Evolutionary conservation across 2,113 vertebrate genomes (phyloP).

Genomic region (Peucedramus taeniatus): DNA sequence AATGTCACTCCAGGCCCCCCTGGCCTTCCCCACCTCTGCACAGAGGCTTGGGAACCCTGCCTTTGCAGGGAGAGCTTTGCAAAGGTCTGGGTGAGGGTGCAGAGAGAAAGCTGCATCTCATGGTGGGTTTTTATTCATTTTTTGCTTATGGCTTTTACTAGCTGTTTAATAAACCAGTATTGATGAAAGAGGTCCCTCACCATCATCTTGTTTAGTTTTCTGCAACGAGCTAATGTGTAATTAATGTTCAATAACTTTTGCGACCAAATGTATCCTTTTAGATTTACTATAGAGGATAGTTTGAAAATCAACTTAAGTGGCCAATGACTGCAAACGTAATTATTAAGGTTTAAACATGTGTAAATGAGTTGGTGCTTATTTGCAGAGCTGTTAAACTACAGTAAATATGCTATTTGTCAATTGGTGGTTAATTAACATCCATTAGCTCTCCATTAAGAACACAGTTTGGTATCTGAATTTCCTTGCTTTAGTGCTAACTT

Average conservation of each 20-base stretch:
- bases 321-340: slow-evolving; percentile 52
- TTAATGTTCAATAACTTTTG: slow-evolving; percentile 49
- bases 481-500: slow-evolving; percentile 8
- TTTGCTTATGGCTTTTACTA: background rate
- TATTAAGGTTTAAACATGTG: slow-evolving; percentile 66
- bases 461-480: slow-evolving; percentile 38
- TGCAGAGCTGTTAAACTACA: slow-evolving; percentile 48
- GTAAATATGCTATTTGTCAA: slow-evolving; percentile 62
- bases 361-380: slow-evolving; percentile 57
- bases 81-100: background rate
- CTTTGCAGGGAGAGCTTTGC: background rate
- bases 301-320: slow-evolving; percentile 39
- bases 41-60: background rate
- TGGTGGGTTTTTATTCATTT: background rate
- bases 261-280: slow-evolving; percentile 45
- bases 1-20: accelerated
- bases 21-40: background rate
- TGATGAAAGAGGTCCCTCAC: slow-evolving; percentile 52
- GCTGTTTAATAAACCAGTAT: slow-evolving; percentile 34
- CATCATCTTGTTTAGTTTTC: slow-evolving; percentile 45
- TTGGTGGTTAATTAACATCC: slow-evolving; percentile 57
- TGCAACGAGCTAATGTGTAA: slow-evolving; percentile 44
- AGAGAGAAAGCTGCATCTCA: background rate
- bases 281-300: slow-evolving; percentile 34
- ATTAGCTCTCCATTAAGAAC: slow-evolving; percentile 61